Percentiles rank a stretch among this genome's conserved stretches.
Conservation (phyloP, 2,113 vertebrate genomes). For the Spheniscus mendiculus region DNA sequence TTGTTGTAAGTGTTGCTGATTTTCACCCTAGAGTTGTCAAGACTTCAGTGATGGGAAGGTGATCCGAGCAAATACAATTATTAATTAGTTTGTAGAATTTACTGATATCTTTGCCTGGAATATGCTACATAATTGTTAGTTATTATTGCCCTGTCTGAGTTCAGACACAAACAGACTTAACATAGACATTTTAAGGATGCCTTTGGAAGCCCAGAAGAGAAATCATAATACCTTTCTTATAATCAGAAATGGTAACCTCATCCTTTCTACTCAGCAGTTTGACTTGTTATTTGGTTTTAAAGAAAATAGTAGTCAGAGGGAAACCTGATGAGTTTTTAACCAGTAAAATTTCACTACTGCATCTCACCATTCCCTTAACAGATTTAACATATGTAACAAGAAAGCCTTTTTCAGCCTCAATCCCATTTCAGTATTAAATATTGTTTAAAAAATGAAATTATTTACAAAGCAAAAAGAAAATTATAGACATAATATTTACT, state of each 20-base stretch:
- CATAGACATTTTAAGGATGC: background rate
- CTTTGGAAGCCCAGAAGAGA: background rate
- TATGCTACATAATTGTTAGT: background rate
- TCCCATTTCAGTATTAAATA: background rate
- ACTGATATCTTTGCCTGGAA: background rate
- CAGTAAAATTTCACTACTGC: background rate
- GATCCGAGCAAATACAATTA: background rate
- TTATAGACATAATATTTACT: background rate
- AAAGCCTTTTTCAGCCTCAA: background rate
- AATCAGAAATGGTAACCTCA: background rate
- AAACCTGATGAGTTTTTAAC: background rate
- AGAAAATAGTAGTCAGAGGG: background rate
- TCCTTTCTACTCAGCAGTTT: background rate
- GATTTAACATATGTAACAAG: background rate
- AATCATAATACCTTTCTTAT: background rate
- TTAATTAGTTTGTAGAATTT: background rate
- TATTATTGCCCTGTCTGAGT: background rate
- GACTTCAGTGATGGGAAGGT: background rate
- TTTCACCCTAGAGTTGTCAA: background rate
- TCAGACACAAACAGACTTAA: background rate
- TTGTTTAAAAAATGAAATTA: background rate
- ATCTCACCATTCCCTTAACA: background rate
- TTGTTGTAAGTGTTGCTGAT: background rate
- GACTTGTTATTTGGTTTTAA: background rate
- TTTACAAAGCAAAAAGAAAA: background rate